Percentiles rank a stretch among this genome's conserved stretches.
phyloP scores from a whole-genome alignment of 1,140 invertebrate species.

The Apis dorsata region DNA sequence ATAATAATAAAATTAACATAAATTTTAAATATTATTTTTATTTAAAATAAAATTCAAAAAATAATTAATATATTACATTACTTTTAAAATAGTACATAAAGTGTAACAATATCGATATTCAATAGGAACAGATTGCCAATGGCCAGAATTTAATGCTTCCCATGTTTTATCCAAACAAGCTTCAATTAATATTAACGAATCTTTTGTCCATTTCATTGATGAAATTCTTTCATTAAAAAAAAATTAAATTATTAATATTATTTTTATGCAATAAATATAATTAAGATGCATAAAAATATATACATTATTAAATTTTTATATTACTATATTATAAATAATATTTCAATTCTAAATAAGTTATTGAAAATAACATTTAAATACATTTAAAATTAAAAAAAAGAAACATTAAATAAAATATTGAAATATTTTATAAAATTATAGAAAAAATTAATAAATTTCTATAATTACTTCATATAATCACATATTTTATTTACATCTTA shows the following conservation, averaged over 20 bases:
- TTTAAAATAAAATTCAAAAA: constrained; percentile 51
- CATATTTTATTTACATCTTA: constrained; percentile 61
- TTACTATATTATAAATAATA: not conserved
- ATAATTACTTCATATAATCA: not conserved
- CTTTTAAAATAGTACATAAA: constrained; percentile 83
- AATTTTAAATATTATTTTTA: not conserved
- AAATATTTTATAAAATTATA: not conserved
- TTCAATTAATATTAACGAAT: constrained; percentile 76
- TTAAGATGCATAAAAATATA: constrained; percentile 18
- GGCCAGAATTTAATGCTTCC: constrained; percentile 91
- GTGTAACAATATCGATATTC: constrained; percentile 83
- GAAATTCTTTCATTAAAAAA: constrained; percentile 49
- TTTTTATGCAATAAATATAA: constrained; percentile 25
- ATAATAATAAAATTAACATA: not conserved
- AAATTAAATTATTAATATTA: not conserved
- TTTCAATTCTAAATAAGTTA: not conserved
- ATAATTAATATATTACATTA: constrained; percentile 66
- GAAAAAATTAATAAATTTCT: not conserved
- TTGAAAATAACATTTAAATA: not conserved
- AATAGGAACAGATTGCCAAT: constrained; percentile 89
- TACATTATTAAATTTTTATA: not conserved
- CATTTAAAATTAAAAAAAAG: no score
- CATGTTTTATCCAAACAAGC: constrained; percentile 87
- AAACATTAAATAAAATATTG: not conserved
- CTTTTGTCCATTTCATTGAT: constrained; percentile 65